phyloP scores from a whole-genome alignment of 2,888 invertebrate species.

The Standfussiana lucernea region DNA sequence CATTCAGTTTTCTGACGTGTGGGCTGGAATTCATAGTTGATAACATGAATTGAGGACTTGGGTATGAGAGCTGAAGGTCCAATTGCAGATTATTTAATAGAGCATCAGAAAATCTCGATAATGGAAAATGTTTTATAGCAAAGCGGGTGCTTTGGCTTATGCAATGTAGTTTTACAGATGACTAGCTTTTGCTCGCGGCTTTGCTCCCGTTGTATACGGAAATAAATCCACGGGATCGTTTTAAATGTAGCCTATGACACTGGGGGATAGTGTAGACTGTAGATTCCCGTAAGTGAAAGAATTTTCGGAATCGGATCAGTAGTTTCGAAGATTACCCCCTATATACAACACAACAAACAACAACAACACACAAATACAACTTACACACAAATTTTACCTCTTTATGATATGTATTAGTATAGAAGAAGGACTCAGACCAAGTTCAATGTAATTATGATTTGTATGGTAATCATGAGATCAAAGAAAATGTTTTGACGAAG shows the following conservation, averaged over 20 bases:
- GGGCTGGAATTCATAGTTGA: neutral
- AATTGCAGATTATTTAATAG: neutral
- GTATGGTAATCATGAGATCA: conserved; percentile 6
- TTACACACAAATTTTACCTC: no score
- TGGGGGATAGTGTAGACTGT: no score
- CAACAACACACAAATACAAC: no score
- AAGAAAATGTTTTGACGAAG: conserved; percentile 6
- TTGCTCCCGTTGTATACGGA: no score
- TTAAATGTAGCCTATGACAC: no score
- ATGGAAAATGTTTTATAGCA: neutral
- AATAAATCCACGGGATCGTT: no score
- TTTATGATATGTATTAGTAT: no score
- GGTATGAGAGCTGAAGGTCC: neutral
- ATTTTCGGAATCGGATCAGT: no score
- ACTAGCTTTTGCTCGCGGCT: no score
- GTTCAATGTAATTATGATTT: conserved; percentile 4
- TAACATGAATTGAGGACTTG: conserved; percentile 2
- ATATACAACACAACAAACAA: no score
- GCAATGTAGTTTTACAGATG: neutral
- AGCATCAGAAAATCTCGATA: neutral
- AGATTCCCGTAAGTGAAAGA: no score
- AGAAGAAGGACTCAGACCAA: conserved; percentile 5
- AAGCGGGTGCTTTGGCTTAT: neutral
- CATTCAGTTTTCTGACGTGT: conserved; percentile 13
- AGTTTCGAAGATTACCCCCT: no score